Conservation (phyloP, 2,797 vertebrate genomes). For the Hypotaenidia okinawae region DNA sequence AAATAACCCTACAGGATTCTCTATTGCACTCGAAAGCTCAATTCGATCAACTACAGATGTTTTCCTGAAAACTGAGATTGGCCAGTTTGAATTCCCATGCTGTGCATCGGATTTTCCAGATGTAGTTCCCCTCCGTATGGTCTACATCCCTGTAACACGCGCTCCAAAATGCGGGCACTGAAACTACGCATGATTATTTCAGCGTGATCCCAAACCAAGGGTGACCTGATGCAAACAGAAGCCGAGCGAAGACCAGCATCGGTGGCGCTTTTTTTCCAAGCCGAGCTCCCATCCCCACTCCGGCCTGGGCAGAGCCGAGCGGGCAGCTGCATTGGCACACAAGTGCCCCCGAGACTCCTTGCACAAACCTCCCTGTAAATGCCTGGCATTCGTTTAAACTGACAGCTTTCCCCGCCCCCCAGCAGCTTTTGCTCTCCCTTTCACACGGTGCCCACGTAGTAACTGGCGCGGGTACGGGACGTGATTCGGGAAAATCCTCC, state of each 20-base stretch:
- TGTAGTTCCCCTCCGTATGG: fast-evolving
- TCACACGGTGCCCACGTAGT: fast-evolving
- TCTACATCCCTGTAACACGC: background rate
- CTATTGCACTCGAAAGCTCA: background rate
- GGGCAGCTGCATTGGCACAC: background rate
- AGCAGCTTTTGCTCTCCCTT: background rate
- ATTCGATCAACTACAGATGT: background rate
- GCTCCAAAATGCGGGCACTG: fast-evolving
- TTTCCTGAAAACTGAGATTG: background rate
- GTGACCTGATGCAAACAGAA: background rate
- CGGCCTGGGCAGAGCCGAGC: fast-evolving
- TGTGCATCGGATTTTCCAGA: background rate
- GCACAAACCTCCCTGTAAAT: too few relatives aligned
- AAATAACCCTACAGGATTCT: background rate
- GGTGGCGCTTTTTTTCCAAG: fast-evolving
- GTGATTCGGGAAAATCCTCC: background rate
- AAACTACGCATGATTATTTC: fast-evolving
- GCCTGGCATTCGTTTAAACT: too few relatives aligned
- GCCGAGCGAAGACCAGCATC: fast-evolving
- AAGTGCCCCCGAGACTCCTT: background rate
- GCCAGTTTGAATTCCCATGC: background rate
- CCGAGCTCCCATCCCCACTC: background rate
- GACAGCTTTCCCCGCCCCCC: background rate
- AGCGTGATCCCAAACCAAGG: fast-evolving
- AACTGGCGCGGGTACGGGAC: background rate